Evolutionary conservation across 2,888 invertebrate species (phyloP).

Genomic region (Netelia inedita): DNA sequence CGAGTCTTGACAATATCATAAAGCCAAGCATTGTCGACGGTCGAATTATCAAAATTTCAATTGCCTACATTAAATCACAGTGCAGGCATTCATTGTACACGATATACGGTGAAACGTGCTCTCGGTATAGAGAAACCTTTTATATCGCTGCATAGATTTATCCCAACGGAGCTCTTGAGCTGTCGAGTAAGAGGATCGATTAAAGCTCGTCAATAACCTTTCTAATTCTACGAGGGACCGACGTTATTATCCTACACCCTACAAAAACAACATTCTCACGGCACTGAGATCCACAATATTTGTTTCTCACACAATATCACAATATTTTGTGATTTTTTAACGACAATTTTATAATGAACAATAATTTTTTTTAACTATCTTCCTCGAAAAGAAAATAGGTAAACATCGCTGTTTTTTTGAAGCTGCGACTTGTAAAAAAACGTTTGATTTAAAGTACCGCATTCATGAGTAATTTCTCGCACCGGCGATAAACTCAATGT

Average conservation of each 20-base stretch:
- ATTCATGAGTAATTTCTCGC: constrained; percentile 9
- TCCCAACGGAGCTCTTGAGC: constrained; percentile 13
- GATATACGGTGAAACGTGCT: constrained; percentile 33
- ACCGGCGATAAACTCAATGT: background rate
- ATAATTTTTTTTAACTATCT: too few species aligned
- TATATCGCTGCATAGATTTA: constrained; percentile 7
- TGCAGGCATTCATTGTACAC: constrained; percentile 48
- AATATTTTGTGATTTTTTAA: too few species aligned
- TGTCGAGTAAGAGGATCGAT: constrained; percentile 38
- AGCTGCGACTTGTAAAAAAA: background rate
- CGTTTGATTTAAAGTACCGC: constrained; percentile 11
- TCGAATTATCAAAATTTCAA: constrained; percentile 56
- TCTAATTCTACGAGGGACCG: constrained; percentile 11
- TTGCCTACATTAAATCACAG: constrained; percentile 55
- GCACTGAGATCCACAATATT: too few species aligned
- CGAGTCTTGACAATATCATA: constrained; percentile 30
- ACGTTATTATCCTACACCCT: background rate
- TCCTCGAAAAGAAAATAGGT: too few species aligned
- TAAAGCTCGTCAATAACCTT: constrained; percentile 42
- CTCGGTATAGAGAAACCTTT: constrained; percentile 4
- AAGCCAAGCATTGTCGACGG: constrained; percentile 33
- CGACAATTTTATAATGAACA: too few species aligned
- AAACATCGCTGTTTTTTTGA: too few species aligned
- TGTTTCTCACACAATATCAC: too few species aligned
- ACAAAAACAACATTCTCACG: background rate